Conservation (phyloP, 2,113 vertebrate genomes). For the Aleadryas rufinucha region DNA sequence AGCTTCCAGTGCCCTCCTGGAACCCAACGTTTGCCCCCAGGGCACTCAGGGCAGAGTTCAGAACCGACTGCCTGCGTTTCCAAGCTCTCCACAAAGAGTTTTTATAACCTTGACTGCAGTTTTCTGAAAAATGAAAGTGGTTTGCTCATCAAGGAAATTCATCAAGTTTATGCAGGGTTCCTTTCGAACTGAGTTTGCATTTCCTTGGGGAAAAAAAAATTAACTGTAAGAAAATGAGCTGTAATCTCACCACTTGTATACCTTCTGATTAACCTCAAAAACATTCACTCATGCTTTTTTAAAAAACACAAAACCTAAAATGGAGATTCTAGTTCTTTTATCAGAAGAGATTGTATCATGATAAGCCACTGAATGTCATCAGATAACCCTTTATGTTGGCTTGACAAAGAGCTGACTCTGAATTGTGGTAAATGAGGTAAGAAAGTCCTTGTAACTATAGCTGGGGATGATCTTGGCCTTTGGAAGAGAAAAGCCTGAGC, state of each 20-base stretch:
- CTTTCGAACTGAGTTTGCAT: constrained; percentile 9
- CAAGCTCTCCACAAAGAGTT: not conserved
- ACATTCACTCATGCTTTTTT: not conserved
- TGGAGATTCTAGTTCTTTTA: not conserved
- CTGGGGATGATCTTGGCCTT: not conserved
- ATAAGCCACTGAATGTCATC: not conserved
- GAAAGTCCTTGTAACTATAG: not conserved
- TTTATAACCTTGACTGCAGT: not conserved
- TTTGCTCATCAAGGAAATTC: constrained; percentile 49
- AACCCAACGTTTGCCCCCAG: not conserved
- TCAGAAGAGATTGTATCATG: not conserved
- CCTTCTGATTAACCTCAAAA: constrained; percentile 40
- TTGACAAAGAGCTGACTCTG: constrained; percentile 8
- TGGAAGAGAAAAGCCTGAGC: not conserved
- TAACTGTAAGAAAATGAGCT: not conserved
- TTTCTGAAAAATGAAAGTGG: not conserved
- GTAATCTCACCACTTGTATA: constrained; percentile 15
- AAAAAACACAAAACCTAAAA: not conserved
- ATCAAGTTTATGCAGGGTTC: not conserved
- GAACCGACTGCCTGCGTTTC: not conserved
- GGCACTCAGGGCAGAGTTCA: not conserved
- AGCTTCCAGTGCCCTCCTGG: not conserved
- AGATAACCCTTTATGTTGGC: not conserved
- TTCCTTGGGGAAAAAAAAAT: not conserved
- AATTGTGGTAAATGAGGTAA: not conserved